Percentiles rank a stretch among this genome's conserved stretches.
phyloP scores from a whole-genome alignment of 2,113 vertebrate genomes.

The Peucedramus taeniatus region DNA sequence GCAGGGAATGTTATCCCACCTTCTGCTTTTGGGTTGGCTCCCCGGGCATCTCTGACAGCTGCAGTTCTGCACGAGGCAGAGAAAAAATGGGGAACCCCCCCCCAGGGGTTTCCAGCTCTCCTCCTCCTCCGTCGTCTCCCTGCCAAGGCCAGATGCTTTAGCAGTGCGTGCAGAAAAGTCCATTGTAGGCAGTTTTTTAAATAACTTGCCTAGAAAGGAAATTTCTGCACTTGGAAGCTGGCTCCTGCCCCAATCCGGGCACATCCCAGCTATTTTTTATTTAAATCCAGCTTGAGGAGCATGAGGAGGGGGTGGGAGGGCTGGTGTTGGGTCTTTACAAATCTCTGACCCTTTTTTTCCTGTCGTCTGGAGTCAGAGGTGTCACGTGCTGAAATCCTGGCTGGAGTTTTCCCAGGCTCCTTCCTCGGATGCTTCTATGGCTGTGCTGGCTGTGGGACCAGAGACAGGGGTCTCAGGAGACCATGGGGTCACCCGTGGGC shows the following conservation, averaged over 20 bases:
- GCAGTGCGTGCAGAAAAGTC: constrained; percentile 16
- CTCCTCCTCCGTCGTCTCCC: background rate
- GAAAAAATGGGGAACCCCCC: background rate
- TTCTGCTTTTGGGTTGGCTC: background rate
- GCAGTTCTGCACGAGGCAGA: background rate
- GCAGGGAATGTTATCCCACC: background rate
- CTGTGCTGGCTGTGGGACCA: background rate
- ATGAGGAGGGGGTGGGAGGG: background rate
- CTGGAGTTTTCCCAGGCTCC: constrained; percentile 50
- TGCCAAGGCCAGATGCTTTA: constrained; percentile 51
- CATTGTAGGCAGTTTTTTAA: constrained; percentile 51
- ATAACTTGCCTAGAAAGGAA: constrained; percentile 68
- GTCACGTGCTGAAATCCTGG: background rate
- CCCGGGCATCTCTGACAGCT: background rate
- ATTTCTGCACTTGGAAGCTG: constrained; percentile 45
- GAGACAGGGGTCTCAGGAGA: background rate
- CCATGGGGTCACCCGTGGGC: background rate
- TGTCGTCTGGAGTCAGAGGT: background rate
- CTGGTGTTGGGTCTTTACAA: background rate
- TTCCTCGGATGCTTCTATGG: background rate
- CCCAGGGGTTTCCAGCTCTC: background rate
- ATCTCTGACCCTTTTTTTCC: background rate
- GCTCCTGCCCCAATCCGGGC: constrained; percentile 24
- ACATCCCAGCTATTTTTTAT: background rate
- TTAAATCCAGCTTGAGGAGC: background rate